These are phyloP conservation scores for Tychaedon coryphoeus DNA, from an alignment of 2,113 vertebrate genomes.

Conservation along the genomic window DNA sequence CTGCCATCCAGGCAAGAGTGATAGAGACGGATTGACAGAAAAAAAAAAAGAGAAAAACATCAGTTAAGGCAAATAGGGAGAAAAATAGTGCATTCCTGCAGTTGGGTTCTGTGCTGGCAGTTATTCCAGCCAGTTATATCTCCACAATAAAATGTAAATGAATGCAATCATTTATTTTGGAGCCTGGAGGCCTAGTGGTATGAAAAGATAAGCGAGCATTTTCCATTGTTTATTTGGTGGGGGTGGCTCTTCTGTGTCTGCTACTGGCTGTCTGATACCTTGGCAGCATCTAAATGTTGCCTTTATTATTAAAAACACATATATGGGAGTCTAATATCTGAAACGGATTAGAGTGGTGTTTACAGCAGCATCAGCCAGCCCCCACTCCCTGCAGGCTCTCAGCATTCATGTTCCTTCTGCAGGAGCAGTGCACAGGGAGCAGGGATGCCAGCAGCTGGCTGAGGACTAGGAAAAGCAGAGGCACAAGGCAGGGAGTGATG, in stretches of 20 bases:
- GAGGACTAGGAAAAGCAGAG: neutral
- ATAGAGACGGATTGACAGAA: neutral
- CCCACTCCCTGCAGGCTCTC: neutral
- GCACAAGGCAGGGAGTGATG: neutral
- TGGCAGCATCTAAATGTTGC: conserved; percentile 55
- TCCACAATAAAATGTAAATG: conserved; percentile 63
- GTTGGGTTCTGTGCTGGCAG: neutral
- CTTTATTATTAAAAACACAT: conserved; percentile 53
- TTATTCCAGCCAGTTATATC: conserved; percentile 36
- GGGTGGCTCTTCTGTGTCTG: conserved; percentile 16
- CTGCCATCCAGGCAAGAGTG: neutral
- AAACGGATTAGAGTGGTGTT: conserved; percentile 43
- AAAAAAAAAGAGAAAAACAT: neutral
- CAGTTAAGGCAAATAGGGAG: conserved; percentile 7
- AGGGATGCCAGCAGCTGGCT: neutral
- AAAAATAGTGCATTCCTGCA: conserved; percentile 32
- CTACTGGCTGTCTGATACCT: neutral
- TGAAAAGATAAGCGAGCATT: conserved; percentile 61
- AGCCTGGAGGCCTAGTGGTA: conserved; percentile 47
- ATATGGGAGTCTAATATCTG: conserved; percentile 46
- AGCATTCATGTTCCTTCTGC: neutral
- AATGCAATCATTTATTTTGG: conserved; percentile 55
- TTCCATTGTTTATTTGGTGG: conserved; percentile 55
- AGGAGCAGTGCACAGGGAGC: neutral
- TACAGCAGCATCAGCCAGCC: neutral